Evolutionary conservation across 2,888 invertebrate species (phyloP), one percentile per base, ranked within the genome.

Genomic region (Agrochola lychnidis): DNA sequence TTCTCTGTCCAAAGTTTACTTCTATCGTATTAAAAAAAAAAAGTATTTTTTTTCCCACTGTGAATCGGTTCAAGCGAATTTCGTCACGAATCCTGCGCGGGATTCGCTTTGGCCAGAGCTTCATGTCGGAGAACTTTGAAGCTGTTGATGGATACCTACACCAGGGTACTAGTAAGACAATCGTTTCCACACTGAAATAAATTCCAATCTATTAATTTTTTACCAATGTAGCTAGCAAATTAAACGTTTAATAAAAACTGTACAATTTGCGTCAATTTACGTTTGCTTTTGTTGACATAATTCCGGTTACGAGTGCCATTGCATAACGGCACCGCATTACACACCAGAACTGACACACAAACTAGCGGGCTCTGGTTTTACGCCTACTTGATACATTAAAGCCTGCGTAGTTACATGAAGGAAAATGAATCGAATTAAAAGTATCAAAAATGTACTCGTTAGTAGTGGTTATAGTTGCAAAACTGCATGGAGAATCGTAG

Each of bases 361-460:
- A 73, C 81, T 81, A n/a, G 30, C 57, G 63, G 6, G 22, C 45
- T 59, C 51, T 79, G 64, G 73, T 84, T 81, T 79, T 66, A 79
- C 66, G 68, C 83, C n/a, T 84, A 84, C 84, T 81, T 84, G 73
- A 79, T 79, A 73, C 36, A 66, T 68, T 71, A 68, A 79, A 72
- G 36, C 78, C 36, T 59, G 63, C 25, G 48, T n/a, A 1, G 30
- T 30, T 77, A 22, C n/a, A 56, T 10, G 53, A 42, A 42, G 30
- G 14, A 4, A 45, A 82, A 82, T 53, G 30, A 25, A 51, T 25
- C 9, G 48, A 82, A 76, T 51, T 67, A 67, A 79, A 67, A 67
- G 77, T 68, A 82, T 76, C 19, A 10, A 48, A 82, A 75, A 56
- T 73, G 40, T 30, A 74, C 25, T 64, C 42, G 42, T 25, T 74